Base-by-base conservation (phyloP, 2,797 vertebrate species). In the Sebastes oblongus region DNA sequence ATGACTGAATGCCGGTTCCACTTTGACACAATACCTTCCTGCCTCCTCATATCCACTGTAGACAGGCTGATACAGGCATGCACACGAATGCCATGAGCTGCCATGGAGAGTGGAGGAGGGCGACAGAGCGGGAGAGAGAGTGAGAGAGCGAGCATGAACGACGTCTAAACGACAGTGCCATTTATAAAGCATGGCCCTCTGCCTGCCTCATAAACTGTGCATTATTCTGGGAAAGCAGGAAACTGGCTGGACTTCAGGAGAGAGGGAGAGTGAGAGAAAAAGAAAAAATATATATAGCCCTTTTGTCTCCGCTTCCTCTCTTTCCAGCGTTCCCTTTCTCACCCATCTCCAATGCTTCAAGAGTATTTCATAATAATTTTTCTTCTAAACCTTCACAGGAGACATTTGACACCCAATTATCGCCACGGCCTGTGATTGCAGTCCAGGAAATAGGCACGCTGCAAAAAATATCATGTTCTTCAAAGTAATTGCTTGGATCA, bases 201-300 rank as follows among this genome's bases (percentile, higher is more conserved):
- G 87, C 85, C 86, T 84, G 77, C 83, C 89, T 92, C 88, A 90
- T 94, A 94, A 94, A 93, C 89, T 87, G 80, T 75, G 86, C 88
- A 93, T 89, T 92, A 94, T 93, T 95, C 91, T 91, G 86, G 89
- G 92, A 93, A 91, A 82, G 86, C 75, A 90, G 88, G 85, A 91
- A 88, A 90, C 78, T 67, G 34, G 74, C 86, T 81, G 83, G 82
- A 82, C 82, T 72, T 84, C 83, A 86, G 77, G 75, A 81, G 55
- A 72, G 56, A 74, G 39, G 66, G 80, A 80, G 75, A 75, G 66
- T 55, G 18, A 85, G 58, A 78, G 50, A 69, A 65, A 71, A 74
- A 71, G 25, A 16, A 46, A 77, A 4, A 32, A 10, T 24, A 68
- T 8, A 69, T 18, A 59, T 46, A 73, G n/a, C n/a, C 5, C 6